Percentiles rank a stretch among this genome's conserved stretches.
phyloP scores from a whole-genome alignment of 2,888 invertebrate species.

The Lasius fuliginosus region DNA sequence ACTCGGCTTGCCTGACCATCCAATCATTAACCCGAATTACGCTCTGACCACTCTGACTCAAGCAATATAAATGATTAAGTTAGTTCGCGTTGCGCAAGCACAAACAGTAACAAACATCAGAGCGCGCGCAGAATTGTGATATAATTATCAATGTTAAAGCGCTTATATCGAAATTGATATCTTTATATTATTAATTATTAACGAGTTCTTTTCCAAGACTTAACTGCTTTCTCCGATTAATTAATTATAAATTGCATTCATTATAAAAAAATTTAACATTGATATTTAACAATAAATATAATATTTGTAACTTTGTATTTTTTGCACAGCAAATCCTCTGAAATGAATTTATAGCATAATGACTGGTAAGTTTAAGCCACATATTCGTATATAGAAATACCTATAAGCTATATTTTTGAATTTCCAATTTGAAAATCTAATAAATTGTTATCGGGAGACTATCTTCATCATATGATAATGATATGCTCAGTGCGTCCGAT shows the following conservation, averaged over 20 bases:
- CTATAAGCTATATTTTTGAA: background rate
- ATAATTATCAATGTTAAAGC: background rate
- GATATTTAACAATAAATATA: background rate
- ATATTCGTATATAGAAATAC: background rate
- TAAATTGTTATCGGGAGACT: background rate
- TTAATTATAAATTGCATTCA: background rate
- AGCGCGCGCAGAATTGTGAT: background rate
- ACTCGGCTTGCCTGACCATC: constrained; percentile 49
- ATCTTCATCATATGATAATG: constrained; percentile 28
- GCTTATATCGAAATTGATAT: background rate
- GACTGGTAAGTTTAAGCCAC: background rate
- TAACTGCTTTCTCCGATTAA: too few species aligned
- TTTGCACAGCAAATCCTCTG: background rate
- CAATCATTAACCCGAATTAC: constrained; percentile 61
- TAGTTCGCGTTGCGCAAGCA: constrained; percentile 17
- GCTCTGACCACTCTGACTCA: constrained; percentile 19
- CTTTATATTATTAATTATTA: background rate
- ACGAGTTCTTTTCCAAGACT: too few species aligned
- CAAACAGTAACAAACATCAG: background rate
- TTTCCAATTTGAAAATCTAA: background rate
- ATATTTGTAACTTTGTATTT: background rate
- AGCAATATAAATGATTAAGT: constrained; percentile 49
- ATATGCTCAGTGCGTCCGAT: constrained; percentile 31
- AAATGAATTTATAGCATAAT: constrained; percentile 3
- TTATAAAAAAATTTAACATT: background rate